Percentiles rank a stretch among this genome's conserved stretches.
Conservation (phyloP, 2,888 invertebrate species). For the Eupithecia abbreviata region DNA sequence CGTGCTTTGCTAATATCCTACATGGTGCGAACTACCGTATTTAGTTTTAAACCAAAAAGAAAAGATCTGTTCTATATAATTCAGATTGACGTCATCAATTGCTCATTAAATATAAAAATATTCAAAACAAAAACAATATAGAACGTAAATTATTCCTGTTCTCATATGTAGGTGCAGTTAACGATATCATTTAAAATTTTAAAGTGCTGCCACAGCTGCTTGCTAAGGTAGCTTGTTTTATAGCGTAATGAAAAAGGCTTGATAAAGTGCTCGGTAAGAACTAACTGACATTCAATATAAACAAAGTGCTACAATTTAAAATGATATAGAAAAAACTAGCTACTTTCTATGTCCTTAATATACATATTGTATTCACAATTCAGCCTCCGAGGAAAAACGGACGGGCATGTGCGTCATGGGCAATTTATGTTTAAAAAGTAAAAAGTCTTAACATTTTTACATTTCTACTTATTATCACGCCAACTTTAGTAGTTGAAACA, state of each 20-base stretch:
- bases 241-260: slow-evolving; percentile 59
- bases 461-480: not conserved
- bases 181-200: slow-evolving; percentile 55
- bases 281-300: slow-evolving; percentile 18
- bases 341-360: not conserved
- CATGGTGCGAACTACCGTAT: not conserved
- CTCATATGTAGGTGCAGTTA: slow-evolving; percentile 52
- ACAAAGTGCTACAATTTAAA: not conserved
- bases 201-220: slow-evolving; percentile 56
- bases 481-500: not conserved
- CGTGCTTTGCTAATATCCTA: not conserved
- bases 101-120: slow-evolving; percentile 10
- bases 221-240: slow-evolving; percentile 60
- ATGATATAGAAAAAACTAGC: not conserved
- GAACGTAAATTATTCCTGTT: slow-evolving; percentile 47
- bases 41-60: not conserved
- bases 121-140: slow-evolving; percentile 39
- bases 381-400: too few relatives aligned
- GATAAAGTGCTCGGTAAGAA: slow-evolving; percentile 48
- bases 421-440: too few relatives aligned
- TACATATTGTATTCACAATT: too few relatives aligned
- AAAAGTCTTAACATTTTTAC: not conserved
- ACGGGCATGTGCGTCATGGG: too few relatives aligned
- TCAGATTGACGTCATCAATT: slow-evolving; percentile 5
- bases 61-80: not conserved